phyloP scores from a whole-genome alignment of 64 coral and sea anemone species.

The Pocillopora verrucosa region DNA sequence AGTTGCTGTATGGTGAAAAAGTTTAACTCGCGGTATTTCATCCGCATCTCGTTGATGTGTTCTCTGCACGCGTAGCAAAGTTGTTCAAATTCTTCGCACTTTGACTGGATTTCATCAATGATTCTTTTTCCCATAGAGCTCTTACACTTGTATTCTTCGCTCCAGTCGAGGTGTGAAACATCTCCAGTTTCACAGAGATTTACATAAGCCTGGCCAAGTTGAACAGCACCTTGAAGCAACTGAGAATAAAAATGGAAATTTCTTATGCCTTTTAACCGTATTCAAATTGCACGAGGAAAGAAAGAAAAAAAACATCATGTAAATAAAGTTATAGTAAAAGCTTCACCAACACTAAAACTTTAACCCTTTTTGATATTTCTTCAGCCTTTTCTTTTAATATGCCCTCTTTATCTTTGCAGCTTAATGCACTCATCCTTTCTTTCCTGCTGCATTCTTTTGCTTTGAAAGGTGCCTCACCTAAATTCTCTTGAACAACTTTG shows the following conservation, averaged over 20 bases:
- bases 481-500: too few species aligned
- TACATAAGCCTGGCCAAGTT: constrained; percentile 53
- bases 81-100: constrained; percentile 39
- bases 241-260: not conserved
- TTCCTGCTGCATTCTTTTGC: too few species aligned
- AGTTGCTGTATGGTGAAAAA: constrained; percentile 74
- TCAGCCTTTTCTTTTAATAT: too few species aligned
- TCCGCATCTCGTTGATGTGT: constrained; percentile 43
- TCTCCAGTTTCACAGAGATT: constrained; percentile 68
- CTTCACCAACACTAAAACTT: too few species aligned
- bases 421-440: too few species aligned
- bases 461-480: too few species aligned
- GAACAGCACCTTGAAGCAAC: constrained; percentile 56
- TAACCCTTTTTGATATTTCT: too few species aligned
- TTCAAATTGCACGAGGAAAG: too few species aligned
- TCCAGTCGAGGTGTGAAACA: constrained; percentile 66
- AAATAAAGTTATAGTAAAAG: too few species aligned
- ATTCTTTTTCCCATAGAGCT: not conserved
- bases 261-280: too few species aligned
- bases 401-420: too few species aligned
- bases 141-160: constrained; percentile 36
- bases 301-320: too few species aligned
- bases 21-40: constrained; percentile 54
- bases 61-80: constrained; percentile 27
- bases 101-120: not conserved